Evolutionary conservation across 2,797 vertebrate species (phyloP).

Genomic region (Caiman crocodilus): DNA sequence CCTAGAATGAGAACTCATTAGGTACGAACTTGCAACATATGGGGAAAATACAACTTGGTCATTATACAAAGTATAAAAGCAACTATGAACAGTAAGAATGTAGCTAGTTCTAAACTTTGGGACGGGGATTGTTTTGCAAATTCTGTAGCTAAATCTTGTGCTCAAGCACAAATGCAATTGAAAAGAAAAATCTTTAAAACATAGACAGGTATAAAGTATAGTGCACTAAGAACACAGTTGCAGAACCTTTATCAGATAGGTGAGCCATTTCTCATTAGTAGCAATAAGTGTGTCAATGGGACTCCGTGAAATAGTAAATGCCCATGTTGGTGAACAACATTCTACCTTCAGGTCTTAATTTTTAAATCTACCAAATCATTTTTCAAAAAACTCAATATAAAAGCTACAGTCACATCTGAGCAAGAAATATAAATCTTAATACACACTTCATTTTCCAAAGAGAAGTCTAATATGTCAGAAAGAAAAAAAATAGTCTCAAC

Average conservation of each 20-base stretch:
- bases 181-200: background rate
- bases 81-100: too few species aligned
- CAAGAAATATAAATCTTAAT: background rate
- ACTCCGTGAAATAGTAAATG: background rate
- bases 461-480: background rate
- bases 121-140: background rate
- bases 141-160: background rate
- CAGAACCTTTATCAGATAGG: background rate
- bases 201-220: background rate
- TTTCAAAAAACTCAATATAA: background rate
- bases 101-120: background rate
- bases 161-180: background rate
- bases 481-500: too few species aligned
- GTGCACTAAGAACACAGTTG: background rate
- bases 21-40: conserved; percentile 13
- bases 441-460: background rate
- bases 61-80: background rate
- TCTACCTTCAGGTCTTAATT: background rate
- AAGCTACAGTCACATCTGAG: background rate
- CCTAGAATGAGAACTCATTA: background rate
- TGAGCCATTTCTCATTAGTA: background rate
- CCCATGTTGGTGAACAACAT: background rate
- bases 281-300: background rate
- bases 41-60: background rate
- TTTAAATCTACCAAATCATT: background rate